These are phyloP conservation scores for Eulemur coronatus DNA, from an alignment of 2,797 vertebrate genomes.

Conservation along the genomic window DNA sequence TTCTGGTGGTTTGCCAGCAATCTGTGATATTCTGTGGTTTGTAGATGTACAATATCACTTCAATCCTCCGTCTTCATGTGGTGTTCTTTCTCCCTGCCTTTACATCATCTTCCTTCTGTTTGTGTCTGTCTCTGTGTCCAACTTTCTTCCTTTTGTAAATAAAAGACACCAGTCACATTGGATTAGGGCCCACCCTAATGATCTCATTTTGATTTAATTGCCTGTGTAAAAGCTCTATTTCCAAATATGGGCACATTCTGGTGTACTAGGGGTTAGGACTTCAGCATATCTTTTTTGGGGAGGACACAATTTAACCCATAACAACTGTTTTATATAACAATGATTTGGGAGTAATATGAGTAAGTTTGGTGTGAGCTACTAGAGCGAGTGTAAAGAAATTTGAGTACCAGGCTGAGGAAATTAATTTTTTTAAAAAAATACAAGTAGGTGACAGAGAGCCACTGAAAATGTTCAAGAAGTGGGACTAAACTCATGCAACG, in stretches of 20 bases:
- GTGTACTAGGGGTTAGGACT: background rate
- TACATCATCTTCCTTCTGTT: background rate
- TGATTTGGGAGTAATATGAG: background rate
- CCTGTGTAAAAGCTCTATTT: background rate
- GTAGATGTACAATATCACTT: background rate
- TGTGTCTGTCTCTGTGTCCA: background rate
- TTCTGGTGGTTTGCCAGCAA: background rate
- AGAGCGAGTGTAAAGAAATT: background rate
- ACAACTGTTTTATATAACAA: background rate
- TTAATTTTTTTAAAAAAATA: background rate
- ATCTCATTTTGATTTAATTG: slow-evolving; percentile 36
- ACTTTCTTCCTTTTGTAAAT: background rate
- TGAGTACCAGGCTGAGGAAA: background rate
- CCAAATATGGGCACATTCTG: background rate
- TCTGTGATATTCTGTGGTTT: background rate
- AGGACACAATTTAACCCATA: background rate
- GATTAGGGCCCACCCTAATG: background rate
- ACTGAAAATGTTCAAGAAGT: background rate
- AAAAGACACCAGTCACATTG: background rate
- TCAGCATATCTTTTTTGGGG: background rate
- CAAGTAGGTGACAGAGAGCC: background rate
- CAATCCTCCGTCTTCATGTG: background rate
- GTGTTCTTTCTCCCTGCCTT: background rate
- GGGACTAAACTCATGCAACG: background rate
- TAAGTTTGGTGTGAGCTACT: background rate